Base-by-base conservation (phyloP, 2,888 invertebrate genomes). In the Acanthosepion pharaonis region DNA sequence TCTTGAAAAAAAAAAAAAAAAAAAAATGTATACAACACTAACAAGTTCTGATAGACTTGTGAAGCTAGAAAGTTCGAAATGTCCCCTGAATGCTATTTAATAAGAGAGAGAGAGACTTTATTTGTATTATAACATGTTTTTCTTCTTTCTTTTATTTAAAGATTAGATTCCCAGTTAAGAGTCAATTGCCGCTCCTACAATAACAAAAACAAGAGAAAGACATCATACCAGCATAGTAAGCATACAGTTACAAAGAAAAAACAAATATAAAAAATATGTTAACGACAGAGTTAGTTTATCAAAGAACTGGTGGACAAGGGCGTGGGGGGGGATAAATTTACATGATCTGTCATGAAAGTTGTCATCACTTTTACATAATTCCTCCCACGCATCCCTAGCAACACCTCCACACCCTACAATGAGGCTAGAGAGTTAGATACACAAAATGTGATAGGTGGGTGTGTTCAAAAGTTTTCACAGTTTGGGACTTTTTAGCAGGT, bases 81-180 rank as follows among this genome's bases (percentile, higher is more conserved):
- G 18, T n/a, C n/a, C 78, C 78, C n/a, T 78, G n/a, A 78, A 15
- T 78, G 78, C 78, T 18, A 78, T 78, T 33, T 78, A n/a, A 18
- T 3, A 78, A n/a, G 6, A 78, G n/a, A n/a, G n/a, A 9, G n/a
- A 9, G n/a, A 6, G n/a, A 18, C 11, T 78, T 28, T 78, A 78
- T 78, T 78, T 55, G 55, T 18, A 78, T 78, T 78, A 11, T 28
- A n/a, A n/a, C n/a, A 6, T n/a, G 3, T 78, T n/a, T 78, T 78
- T 2, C 18, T 78, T 78, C n/a, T n/a, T 25, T 78, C n/a, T 78
- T 78, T 28, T 5, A 9, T 28, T 78, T 33, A 3, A 78, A 78
- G 78, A 78, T 78, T 78, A 33, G n/a, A 78, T 78, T 78, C 78
- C 78, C 78, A 78, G 78, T 78, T n/a, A 78, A 78, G 78, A 78